Evolutionary conservation across 2,888 invertebrate species (phyloP), one percentile per base, ranked within the genome.

Genomic region (Apomyelois bistriatella): DNA sequence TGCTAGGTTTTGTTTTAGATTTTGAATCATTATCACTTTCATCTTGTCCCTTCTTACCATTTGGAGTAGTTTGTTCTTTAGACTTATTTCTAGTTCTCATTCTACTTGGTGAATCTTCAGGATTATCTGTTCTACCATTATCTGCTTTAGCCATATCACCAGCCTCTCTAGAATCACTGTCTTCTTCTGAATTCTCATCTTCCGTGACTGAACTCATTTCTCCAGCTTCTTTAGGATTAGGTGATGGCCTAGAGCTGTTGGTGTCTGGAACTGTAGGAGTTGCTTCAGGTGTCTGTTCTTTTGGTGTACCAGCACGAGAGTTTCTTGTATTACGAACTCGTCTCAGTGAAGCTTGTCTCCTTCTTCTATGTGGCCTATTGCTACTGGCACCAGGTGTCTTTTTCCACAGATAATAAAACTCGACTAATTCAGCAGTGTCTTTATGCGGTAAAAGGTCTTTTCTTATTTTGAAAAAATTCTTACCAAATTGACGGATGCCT

Each of bases 401-500:
- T 92, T 99, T 99, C 99, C 99, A 99, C 76, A 98, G 92, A 90
- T 99, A 99, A 90, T 99, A 99, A 91, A 97, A 99, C 84, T 99
- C 98, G 52, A 99, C 98, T 74, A 99, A 90, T 82, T 99, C 99
- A 53, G 98, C 95, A 72, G 99, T 98, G 78, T 99, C 98, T 92
- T 98, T 98, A 82, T 98, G 97, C 53, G 99, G 98, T 66, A 99
- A 91, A 66, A 99, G 92, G 87, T 99, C 99, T 85, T 98, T 98
- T 69, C 96, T 93, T 73, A 99, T 99, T 75, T 98, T 95, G 89
- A 98, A 98, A 91, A 99, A 99, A 90, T 99, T 99, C 91, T 99
- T 99, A 68, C 99, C 99, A 91, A 98, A 98, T 82, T 98, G 98
- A 62, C 99, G 93, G 68, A 99, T 93, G 66, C 99, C 99, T 91